Evolutionary conservation across 1,140 invertebrate species (phyloP), one percentile per base, ranked within the genome.

Genomic region (Steinernema khuongi): DNA sequence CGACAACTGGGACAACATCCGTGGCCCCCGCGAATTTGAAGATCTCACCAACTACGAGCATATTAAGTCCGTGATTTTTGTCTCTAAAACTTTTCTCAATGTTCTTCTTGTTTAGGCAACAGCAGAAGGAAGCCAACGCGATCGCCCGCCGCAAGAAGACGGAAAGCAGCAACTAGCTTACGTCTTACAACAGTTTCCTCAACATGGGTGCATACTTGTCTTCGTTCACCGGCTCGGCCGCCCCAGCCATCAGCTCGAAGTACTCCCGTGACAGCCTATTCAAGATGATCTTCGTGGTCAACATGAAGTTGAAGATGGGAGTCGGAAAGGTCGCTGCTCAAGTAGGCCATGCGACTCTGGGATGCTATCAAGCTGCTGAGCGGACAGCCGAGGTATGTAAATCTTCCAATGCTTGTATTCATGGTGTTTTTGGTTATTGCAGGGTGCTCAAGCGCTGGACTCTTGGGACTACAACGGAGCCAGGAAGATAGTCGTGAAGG

Each of bases 281-380:
- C 81, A 90, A 90, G 86, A 90, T 90, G 90, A 88, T 89, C 32
- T 89, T 90, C 86, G 88, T 90, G n/a, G 88, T 90, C 0, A 90
- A 90, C 80, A 81, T 78, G 30, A 86, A 87, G 43, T 81, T 90
- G 60, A 86, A 87, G 72, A 90, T 90, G 90, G 88, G 89, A 11
- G 80, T 87, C 19, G 90, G 90, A 0, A 90, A 90, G 82, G 82
- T 89, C 19, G 88, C 88, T 7, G 88, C 89, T n/a, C 89, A 90
- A 85, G 88, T 88, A n/a, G 89, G 88, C 18, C 90, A 90, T 85
- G 89, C 89, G 22, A 86, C 88, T 31, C 79, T 90, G 22, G 89
- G 88, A 1, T 76, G 90, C 31, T 89, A 89, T 80, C 80, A 88
- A 72, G 79, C 81, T 29, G 86, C 88, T 69, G 77, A 87, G 68